Base-by-base conservation (phyloP, 1,140 invertebrate species). In the Caenorhabditis remanei region DNA sequence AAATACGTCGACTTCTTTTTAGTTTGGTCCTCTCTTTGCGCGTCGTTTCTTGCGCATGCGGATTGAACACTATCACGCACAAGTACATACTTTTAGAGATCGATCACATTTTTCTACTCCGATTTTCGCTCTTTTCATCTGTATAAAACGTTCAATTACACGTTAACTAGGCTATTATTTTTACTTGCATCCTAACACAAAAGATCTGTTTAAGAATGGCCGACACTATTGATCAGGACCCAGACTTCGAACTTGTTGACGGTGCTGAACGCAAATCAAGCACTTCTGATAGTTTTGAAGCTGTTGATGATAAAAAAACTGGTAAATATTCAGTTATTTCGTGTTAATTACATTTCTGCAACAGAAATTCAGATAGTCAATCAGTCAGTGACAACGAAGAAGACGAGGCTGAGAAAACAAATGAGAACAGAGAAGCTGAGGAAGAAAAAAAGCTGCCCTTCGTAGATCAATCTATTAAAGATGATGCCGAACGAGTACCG, bases 391-490 rank as follows among this genome's bases (percentile, higher is more conserved):
- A 79, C 21, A 50, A 79, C 46, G 71, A 85, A 24, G 56, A 50
- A 50, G 61, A 84, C n/a, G 7, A 85, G 56, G 32, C 21, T 19
- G 65, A 75, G 6, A 46, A 85, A 40, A 41, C 21, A 7, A 67
- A n/a, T 4, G 55, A 85, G 16, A 21, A 24, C 1, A 24, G 53
- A 32, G 58, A 67, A 21, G 67, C 13, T 16, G 84, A 85, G 50
- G 83, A 56, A 40, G 48, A 24, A 14, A n/a, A 9, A 8, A 32
- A 79, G 24, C 40, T 79, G 1, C 71, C 71, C 7, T 79, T 79
- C n/a, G 71, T 79, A 11, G 71, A 79, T 79, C 71, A 79, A 53
- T 79, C 71, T 11, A 79, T 79, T 24, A 79, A 85, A 40, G 46
- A 85, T 21, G 48, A 58, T 19, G 85, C 63, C 4, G 61, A 85